Conservation (phyloP, 2,113 vertebrate species). For the Ceuthmochares aereus region DNA sequence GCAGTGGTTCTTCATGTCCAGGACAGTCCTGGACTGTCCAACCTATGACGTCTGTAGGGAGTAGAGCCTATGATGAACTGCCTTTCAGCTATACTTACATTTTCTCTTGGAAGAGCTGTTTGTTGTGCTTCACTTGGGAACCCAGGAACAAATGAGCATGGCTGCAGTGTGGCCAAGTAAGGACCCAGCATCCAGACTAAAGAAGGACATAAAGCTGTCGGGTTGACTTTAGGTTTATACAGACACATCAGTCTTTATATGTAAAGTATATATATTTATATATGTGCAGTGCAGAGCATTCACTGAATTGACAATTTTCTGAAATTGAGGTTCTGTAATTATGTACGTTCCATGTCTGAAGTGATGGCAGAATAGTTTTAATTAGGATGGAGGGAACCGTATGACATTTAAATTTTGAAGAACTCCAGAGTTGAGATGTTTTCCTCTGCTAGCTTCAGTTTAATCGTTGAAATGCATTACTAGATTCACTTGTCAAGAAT, state of each 20-base stretch:
- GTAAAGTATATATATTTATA: neutral
- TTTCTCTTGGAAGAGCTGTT: neutral
- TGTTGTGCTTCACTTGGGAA: neutral
- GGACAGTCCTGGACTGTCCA: neutral
- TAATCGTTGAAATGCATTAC: neutral
- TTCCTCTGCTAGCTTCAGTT: neutral
- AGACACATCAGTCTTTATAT: neutral
- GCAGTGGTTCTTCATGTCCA: neutral
- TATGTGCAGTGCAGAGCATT: neutral
- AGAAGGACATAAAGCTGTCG: neutral
- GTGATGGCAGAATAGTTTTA: neutral
- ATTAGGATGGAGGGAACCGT: neutral
- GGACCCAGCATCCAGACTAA: neutral
- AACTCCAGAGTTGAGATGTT: neutral
- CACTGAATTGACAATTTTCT: neutral
- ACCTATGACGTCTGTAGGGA: neutral
- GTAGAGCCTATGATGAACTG: neutral
- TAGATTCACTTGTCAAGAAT: neutral
- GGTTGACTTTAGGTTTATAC: neutral
- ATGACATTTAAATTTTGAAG: neutral
- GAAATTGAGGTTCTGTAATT: neutral
- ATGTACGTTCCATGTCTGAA: fast-evolving
- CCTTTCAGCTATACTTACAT: neutral
- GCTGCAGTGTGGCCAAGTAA: neutral
- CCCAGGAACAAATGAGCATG: neutral